These are phyloP conservation scores for Drosophila littoralis DNA, from an alignment of 1,140 invertebrate species.

Conservation along the genomic window DNA sequence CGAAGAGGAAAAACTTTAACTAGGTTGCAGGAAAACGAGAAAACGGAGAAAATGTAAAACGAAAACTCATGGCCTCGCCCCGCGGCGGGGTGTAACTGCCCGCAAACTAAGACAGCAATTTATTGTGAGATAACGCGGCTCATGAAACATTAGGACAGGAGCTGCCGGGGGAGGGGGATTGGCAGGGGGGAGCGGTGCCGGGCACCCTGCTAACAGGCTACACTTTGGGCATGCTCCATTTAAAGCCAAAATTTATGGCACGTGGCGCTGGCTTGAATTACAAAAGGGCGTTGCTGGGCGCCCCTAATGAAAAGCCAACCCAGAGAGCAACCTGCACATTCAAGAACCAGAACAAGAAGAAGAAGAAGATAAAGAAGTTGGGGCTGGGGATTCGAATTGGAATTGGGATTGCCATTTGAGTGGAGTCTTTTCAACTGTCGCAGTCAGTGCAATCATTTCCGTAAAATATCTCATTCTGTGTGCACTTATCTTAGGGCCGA, in stretches of 20 bases:
- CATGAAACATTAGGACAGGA: constrained; percentile 22
- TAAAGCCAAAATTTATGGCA: constrained; percentile 73
- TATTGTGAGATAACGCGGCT: constrained; percentile 72
- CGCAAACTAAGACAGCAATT: constrained; percentile 73
- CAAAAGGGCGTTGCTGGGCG: constrained; percentile 50
- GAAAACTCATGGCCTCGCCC: too few relatives aligned
- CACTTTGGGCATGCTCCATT: constrained; percentile 61
- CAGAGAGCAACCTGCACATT: constrained; percentile 16
- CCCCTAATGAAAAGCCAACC: constrained; percentile 52
- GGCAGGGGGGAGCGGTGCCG: too few relatives aligned
- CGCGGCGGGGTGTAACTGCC: constrained; percentile 12
- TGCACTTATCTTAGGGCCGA: not conserved
- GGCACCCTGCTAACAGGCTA: constrained; percentile 53
- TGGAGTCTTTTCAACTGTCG: constrained; percentile 31
- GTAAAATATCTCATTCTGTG: constrained; percentile 8
- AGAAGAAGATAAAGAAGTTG: not conserved
- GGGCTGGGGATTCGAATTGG: not conserved
- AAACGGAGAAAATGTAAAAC: not conserved
- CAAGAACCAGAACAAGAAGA: not conserved
- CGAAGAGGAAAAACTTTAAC: constrained; percentile 27
- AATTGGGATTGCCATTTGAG: not conserved
- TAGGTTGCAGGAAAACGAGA: constrained; percentile 13
- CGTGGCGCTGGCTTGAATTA: constrained; percentile 55
- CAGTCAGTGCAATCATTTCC: constrained; percentile 29
- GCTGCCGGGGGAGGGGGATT: not conserved